Percentiles rank a stretch among this genome's conserved stretches.
phyloP scores from a whole-genome alignment of 2,888 invertebrate genomes.

The Nomada ruficornis region DNA sequence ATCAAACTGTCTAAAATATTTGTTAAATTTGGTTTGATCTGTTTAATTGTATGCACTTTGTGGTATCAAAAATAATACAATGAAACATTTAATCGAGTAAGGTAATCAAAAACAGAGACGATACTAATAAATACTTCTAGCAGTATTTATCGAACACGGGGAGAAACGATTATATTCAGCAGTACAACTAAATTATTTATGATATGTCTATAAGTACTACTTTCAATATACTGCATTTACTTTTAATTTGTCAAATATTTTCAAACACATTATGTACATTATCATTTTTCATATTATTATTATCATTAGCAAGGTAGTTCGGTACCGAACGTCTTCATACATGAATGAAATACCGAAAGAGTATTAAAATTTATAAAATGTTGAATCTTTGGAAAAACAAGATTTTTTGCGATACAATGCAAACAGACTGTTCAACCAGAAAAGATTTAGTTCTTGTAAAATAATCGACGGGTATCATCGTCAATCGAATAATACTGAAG shows the following conservation, averaged over 20 bases:
- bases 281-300: background rate
- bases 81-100: background rate
- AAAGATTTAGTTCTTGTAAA: background rate
- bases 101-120: background rate
- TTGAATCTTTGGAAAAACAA: background rate
- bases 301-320: background rate
- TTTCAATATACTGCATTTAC: slow-evolving; percentile 12
- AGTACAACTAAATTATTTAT: slow-evolving; percentile 36
- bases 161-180: slow-evolving; percentile 9
- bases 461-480: background rate
- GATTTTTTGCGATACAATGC: background rate
- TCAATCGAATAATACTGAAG: background rate
- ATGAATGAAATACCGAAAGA: background rate
- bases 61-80: background rate
- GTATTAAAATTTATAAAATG: background rate
- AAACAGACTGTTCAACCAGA: background rate
- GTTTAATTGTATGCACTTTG: background rate
- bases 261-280: background rate
- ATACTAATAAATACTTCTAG: slow-evolving; percentile 11
- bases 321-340: background rate
- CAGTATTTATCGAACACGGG: slow-evolving; percentile 20
- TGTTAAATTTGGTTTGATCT: slow-evolving; percentile 3
- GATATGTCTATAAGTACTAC: slow-evolving; percentile 46
- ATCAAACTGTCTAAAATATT: slow-evolving; percentile 3
- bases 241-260: slow-evolving; percentile 23